Conservation (phyloP, 2,797 vertebrate species). For the Orestias chungarensis region DNA sequence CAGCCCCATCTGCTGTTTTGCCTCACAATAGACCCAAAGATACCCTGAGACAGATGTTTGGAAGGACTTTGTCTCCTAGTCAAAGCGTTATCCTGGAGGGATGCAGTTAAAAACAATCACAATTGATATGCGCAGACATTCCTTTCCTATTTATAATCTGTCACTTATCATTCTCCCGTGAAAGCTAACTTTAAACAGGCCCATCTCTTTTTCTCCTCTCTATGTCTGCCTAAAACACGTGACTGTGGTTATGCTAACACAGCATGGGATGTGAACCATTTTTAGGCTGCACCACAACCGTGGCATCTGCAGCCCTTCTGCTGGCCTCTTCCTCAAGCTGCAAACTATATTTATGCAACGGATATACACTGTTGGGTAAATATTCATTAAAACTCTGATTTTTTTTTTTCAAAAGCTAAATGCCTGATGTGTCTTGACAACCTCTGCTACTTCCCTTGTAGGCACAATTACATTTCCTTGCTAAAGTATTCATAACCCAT, state of each 20-base stretch:
- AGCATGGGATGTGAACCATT: conserved; percentile 76
- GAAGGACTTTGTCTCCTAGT: conserved; percentile 27
- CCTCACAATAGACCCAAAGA: conserved; percentile 54
- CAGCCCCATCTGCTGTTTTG: conserved; percentile 79
- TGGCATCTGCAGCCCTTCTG: conserved; percentile 70
- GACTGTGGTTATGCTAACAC: conserved; percentile 73
- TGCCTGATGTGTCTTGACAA: background rate
- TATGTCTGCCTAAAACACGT: conserved; percentile 58
- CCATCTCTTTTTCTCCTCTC: conserved; percentile 46
- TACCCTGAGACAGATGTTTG: conserved; percentile 53
- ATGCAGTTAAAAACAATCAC: conserved; percentile 40
- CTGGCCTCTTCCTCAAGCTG: conserved; percentile 69
- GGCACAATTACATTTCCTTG: background rate
- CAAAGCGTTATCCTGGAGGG: conserved; percentile 36
- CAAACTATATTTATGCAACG: conserved; percentile 58
- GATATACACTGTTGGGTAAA: conserved; percentile 53
- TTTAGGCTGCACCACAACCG: conserved; percentile 72
- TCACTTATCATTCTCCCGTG: conserved; percentile 22
- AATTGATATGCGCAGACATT: conserved; percentile 33
- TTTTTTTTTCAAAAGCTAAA: conserved; percentile 29
- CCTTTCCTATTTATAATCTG: conserved; percentile 38
- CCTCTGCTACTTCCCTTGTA: background rate
- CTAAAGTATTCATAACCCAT: background rate
- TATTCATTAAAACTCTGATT: conserved; percentile 44
- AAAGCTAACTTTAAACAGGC: conserved; percentile 47